Percentiles rank a stretch among this genome's conserved stretches.
These are phyloP conservation scores for Anoplolepis gracilipes DNA, from an alignment of 1,140 invertebrate genomes.

Conservation along the genomic window DNA sequence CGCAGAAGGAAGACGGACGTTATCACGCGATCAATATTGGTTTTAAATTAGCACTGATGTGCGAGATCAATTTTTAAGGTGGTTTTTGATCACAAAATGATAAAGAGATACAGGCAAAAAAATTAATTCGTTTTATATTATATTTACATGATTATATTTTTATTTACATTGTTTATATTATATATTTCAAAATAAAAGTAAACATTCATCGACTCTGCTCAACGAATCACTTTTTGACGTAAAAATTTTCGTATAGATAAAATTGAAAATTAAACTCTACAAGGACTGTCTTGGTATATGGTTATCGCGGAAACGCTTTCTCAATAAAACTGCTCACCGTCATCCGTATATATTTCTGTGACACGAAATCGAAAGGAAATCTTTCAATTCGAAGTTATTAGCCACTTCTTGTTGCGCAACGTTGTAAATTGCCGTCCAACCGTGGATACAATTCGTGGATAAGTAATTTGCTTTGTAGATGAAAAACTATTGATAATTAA, in stretches of 20 bases:
- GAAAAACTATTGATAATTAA: constrained; percentile 58
- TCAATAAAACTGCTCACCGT: constrained; percentile 14
- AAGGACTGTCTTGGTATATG: neutral
- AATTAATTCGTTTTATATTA: neutral
- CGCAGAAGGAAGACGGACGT: neutral
- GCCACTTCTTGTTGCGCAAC: constrained; percentile 47
- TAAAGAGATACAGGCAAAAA: too few relatives aligned
- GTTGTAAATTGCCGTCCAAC: constrained; percentile 42
- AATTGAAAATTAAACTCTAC: neutral
- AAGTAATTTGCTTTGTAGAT: constrained; percentile 16
- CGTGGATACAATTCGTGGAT: constrained; percentile 48
- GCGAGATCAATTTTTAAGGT: too few relatives aligned
- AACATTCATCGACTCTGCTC: neutral
- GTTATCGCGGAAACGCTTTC: neutral
- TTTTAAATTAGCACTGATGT: neutral
- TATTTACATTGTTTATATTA: too few relatives aligned
- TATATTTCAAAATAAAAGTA: neutral
- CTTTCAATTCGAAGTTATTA: constrained; percentile 49
- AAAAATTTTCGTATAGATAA: neutral
- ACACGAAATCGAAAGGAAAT: constrained; percentile 48
- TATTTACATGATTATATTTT: too few relatives aligned
- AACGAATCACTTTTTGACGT: neutral
- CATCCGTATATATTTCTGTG: neutral
- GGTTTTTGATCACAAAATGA: too few relatives aligned
- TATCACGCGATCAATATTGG: neutral